Evolutionary conservation across 2,113 vertebrate species (phyloP).

Genomic region (Prietella phreatophila): DNA sequence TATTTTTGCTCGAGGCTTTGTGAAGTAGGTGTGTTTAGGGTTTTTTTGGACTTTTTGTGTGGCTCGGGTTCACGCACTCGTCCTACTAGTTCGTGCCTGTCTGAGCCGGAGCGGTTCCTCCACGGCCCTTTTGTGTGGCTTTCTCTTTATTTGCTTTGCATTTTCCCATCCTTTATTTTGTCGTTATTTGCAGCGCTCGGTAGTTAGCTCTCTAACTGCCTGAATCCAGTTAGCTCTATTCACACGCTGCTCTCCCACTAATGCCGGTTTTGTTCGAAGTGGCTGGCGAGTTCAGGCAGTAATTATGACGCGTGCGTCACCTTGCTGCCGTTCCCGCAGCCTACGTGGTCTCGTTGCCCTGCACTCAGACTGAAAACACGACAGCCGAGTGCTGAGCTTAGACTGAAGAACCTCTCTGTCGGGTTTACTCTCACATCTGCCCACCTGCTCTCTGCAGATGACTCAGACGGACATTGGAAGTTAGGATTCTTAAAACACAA

Average conservation of each 20-base stretch:
- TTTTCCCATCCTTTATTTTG: background rate
- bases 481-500: background rate
- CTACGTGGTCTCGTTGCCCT: constrained; percentile 20
- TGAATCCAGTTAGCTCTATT: constrained; percentile 4
- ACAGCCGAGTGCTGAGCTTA: constrained; percentile 46
- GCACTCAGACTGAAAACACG: constrained; percentile 23
- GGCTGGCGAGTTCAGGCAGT: constrained; percentile 19
- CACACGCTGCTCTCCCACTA: constrained; percentile 10
- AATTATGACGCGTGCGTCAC: constrained; percentile 25
- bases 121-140: background rate
- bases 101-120: background rate
- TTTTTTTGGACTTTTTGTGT: background rate
- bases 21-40: background rate
- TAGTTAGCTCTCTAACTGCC: background rate
- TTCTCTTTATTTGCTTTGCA: constrained; percentile 3
- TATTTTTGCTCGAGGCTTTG: background rate
- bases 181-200: background rate
- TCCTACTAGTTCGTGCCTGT: background rate
- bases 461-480: constrained; percentile 9
- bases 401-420: constrained; percentile 47
- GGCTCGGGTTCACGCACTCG: background rate
- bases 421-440: constrained; percentile 17
- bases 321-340: constrained; percentile 29
- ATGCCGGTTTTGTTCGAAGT: constrained; percentile 41
- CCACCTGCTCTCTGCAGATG: background rate